These are phyloP conservation scores for Danaus melanippus DNA, from an alignment of 1,140 invertebrate species.

Conservation along the genomic window DNA sequence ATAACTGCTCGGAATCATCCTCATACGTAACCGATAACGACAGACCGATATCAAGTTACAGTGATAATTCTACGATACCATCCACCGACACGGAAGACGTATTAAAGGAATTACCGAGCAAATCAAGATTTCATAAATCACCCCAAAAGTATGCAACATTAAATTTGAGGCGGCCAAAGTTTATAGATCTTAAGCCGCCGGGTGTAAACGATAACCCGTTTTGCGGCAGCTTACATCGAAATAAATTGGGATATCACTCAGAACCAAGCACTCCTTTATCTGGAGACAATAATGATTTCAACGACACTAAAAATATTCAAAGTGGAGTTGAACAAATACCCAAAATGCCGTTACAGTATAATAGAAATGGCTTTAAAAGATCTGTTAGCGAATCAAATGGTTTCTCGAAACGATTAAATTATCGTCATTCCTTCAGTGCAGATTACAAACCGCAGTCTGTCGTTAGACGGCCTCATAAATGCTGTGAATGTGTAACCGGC, in stretches of 20 bases:
- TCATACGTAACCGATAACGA: constrained; percentile 66
- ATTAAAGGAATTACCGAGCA: constrained; percentile 63
- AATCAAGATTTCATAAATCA: constrained; percentile 65
- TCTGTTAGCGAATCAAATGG: constrained; percentile 65
- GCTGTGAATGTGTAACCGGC: constrained; percentile 69
- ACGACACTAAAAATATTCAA: constrained; percentile 38
- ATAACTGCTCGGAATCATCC: constrained; percentile 67
- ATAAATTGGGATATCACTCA: constrained; percentile 65
- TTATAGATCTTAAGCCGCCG: constrained; percentile 61
- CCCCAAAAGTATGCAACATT: constrained; percentile 69
- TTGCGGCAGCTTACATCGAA: constrained; percentile 62
- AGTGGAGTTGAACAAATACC: constrained; percentile 60
- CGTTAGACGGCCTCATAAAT: constrained; percentile 61
- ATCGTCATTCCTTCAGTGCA: constrained; percentile 67
- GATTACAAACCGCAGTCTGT: constrained; percentile 52
- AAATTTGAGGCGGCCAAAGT: constrained; percentile 64
- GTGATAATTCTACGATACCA: constrained; percentile 68
- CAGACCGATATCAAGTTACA: constrained; percentile 65
- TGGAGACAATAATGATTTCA: constrained; percentile 39
- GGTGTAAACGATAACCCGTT: constrained; percentile 48
- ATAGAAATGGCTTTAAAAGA: constrained; percentile 60
- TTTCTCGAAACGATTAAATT: constrained; percentile 63
- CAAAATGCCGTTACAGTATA: constrained; percentile 56
- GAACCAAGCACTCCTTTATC: constrained; percentile 66
- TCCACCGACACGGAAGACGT: constrained; percentile 68